Evolutionary conservation across 1,140 invertebrate genomes (phyloP).

Genomic region (Apis laboriosa): DNA sequence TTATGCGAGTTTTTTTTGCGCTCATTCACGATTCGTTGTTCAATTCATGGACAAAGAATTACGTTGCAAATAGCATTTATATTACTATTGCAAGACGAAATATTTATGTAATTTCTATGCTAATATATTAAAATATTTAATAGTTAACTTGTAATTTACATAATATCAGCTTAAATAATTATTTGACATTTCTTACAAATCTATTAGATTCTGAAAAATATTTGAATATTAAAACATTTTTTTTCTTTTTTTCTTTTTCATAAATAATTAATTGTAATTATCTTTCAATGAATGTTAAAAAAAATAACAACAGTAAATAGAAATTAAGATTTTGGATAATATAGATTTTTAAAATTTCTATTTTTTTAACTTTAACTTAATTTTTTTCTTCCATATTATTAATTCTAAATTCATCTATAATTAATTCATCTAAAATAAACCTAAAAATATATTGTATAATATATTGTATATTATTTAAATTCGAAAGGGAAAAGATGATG

Average conservation of each 20-base stretch:
- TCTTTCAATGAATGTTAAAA: too few relatives aligned
- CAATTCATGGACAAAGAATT: slow-evolving; percentile 25
- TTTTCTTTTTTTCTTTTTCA: too few relatives aligned
- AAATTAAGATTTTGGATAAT: too few relatives aligned
- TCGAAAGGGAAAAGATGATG: background rate
- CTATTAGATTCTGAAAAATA: too few relatives aligned
- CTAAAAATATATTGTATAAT: background rate
- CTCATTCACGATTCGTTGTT: background rate
- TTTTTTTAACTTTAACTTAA: too few relatives aligned
- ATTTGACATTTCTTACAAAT: too few relatives aligned
- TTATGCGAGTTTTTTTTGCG: background rate
- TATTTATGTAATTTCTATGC: background rate
- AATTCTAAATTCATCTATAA: background rate
- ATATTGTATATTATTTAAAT: too few relatives aligned
- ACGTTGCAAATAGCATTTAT: background rate
- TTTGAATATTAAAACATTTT: too few relatives aligned
- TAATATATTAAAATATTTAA: background rate
- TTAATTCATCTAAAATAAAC: background rate
- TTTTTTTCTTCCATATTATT: background rate
- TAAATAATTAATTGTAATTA: too few relatives aligned
- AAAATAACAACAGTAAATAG: too few relatives aligned
- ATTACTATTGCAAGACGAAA: background rate
- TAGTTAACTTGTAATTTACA: background rate
- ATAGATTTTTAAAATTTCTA: too few relatives aligned
- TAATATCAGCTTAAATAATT: background rate